Evolutionary conservation across 2,113 vertebrate species (phyloP).

Genomic region (Oceanodroma tethys): DNA sequence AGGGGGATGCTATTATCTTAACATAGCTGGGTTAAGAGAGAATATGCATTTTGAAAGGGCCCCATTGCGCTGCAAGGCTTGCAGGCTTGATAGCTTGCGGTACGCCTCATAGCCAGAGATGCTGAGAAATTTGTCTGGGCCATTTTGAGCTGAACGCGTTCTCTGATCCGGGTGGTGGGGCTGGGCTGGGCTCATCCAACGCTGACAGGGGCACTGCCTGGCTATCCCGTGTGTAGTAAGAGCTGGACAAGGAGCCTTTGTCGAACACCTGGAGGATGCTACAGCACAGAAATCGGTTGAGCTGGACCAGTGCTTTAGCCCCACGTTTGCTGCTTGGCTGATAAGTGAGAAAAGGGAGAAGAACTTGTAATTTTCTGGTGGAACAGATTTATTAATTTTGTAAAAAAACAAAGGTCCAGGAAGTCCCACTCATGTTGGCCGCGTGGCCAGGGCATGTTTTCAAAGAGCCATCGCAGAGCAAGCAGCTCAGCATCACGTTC

Average conservation of each 20-base stretch:
- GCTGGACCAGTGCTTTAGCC: neutral
- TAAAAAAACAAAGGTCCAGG: neutral
- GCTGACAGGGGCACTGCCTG: neutral
- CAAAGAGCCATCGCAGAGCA: neutral
- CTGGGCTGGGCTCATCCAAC: neutral
- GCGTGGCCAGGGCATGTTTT: neutral
- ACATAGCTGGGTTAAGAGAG: neutral
- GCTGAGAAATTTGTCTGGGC: neutral
- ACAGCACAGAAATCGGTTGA: neutral
- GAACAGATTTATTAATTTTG: neutral
- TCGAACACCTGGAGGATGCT: neutral
- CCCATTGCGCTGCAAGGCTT: rapidly evolving
- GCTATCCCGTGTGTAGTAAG: neutral
- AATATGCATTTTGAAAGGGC: neutral
- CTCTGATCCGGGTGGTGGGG: neutral
- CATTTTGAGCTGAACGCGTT: rapidly evolving
- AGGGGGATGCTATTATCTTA: neutral
- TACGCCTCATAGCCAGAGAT: neutral
- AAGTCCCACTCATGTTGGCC: neutral
- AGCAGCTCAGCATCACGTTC: neutral
- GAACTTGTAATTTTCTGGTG: neutral
- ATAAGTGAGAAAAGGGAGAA: neutral
- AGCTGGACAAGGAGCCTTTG: neutral
- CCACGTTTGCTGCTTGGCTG: neutral
- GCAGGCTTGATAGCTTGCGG: neutral